Evolutionary conservation across 1,140 invertebrate species (phyloP).

Genomic region (Leptopilina clavipes): DNA sequence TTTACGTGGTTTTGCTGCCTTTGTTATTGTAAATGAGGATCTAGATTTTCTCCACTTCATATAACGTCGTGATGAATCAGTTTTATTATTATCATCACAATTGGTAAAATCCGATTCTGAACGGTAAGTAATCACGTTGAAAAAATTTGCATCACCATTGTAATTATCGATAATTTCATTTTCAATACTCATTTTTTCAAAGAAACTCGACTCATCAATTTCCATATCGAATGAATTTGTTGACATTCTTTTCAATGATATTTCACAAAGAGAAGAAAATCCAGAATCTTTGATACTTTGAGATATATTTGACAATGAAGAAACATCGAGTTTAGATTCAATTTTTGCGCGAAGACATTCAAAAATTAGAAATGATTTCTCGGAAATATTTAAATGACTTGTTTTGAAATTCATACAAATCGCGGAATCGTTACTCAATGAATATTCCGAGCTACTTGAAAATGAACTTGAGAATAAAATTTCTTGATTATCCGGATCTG

Average conservation of each 20-base stretch:
- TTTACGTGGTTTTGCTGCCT: slow-evolving; percentile 26
- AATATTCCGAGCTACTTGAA: neutral
- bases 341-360: slow-evolving; percentile 43
- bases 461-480: slow-evolving; percentile 10
- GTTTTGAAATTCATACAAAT: slow-evolving; percentile 57
- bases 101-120: slow-evolving; percentile 29
- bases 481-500: neutral
- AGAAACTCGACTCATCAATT: neutral
- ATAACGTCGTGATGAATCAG: slow-evolving; percentile 53
- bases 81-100: slow-evolving; percentile 45
- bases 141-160: neutral
- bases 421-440: slow-evolving; percentile 58
- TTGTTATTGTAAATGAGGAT: slow-evolving; percentile 56
- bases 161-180: slow-evolving; percentile 21
- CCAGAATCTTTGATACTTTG: slow-evolving; percentile 35
- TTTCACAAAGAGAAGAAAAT: slow-evolving; percentile 25
- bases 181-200: slow-evolving; percentile 3
- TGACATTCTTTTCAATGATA: neutral
- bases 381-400: slow-evolving; percentile 41
- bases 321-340: slow-evolving; percentile 63
- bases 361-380: slow-evolving; percentile 29
- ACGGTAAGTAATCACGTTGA: slow-evolving; percentile 40
- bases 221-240: neutral
- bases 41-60: slow-evolving; percentile 62
- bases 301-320: slow-evolving; percentile 50